A percentile compares a stretch with the other conserved stretches of the same genome.
phyloP scores from a whole-genome alignment of 2,113 vertebrate species.

The Argyrosomus japonicus region DNA sequence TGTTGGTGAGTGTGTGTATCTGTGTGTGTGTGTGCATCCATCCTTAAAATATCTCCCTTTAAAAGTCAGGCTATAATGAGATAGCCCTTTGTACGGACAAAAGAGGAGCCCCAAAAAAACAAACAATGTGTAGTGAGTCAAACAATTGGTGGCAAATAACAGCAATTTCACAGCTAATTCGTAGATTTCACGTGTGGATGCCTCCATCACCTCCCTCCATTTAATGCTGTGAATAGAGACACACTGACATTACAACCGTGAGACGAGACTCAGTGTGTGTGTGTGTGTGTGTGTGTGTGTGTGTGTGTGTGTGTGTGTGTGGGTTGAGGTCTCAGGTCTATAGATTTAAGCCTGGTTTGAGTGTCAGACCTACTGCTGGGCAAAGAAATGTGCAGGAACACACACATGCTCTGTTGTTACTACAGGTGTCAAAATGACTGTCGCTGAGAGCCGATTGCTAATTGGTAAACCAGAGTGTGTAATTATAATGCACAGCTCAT shows the following conservation, averaged over 20 bases:
- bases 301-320: constrained; percentile 23
- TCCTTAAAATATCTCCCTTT: constrained; percentile 51
- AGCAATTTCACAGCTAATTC: constrained; percentile 85
- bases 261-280: neutral
- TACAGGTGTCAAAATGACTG: constrained; percentile 1
- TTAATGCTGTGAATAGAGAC: constrained; percentile 71
- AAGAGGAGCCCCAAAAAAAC: constrained; percentile 28
- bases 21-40: constrained; percentile 52
- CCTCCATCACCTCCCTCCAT: constrained; percentile 72
- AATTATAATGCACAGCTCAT: neutral
- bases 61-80: constrained; percentile 67
- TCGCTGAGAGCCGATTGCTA: constrained; percentile 1
- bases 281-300: no score
- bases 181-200: constrained; percentile 82
- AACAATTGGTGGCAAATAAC: constrained; percentile 84
- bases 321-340: constrained; percentile 33
- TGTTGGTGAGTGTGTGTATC: constrained; percentile 1
- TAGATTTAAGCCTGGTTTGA: constrained; percentile 64
- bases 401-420: neutral
- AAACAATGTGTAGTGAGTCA: constrained; percentile 73
- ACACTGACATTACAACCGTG: constrained; percentile 51
- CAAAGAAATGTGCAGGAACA: constrained; percentile 33
- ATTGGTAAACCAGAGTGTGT: neutral
- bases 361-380: constrained; percentile 51
- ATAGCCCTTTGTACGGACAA: constrained; percentile 58